phyloP scores from a whole-genome alignment of 1,140 invertebrate genomes.

The Batillaria attramentaria region DNA sequence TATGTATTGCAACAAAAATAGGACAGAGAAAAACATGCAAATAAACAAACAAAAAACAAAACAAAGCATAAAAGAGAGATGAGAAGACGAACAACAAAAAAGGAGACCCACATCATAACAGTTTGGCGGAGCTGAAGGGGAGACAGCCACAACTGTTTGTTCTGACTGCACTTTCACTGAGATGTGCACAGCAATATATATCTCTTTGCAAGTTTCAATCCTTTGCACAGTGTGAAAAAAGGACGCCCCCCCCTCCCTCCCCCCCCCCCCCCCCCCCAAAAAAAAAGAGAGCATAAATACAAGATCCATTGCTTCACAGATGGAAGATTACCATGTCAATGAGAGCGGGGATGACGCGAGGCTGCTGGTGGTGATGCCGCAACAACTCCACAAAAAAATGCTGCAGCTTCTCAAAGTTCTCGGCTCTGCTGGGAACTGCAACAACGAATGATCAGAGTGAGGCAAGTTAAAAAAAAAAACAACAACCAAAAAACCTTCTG shows the following conservation, averaged over 20 bases:
- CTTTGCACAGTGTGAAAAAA: too few species aligned
- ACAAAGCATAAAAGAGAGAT: neutral
- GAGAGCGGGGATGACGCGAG: slow-evolving; percentile 54
- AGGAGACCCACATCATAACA: too few species aligned
- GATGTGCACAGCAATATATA: neutral
- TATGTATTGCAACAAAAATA: too few species aligned
- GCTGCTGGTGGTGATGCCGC: slow-evolving; percentile 50
- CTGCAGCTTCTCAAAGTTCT: slow-evolving; percentile 57
- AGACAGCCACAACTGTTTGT: too few species aligned
- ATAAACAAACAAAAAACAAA: neutral
- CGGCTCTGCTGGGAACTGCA: slow-evolving; percentile 51
- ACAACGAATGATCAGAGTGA: too few species aligned
- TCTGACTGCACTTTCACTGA: neutral
- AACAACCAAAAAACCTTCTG: neutral
- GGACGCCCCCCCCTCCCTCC: neutral
- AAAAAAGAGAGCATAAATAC: neutral
- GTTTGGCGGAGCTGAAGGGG: too few species aligned
- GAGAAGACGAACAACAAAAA: neutral
- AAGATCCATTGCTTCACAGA: neutral
- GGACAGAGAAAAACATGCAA: too few species aligned
- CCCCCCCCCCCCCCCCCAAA: neutral
- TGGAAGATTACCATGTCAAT: slow-evolving; percentile 60
- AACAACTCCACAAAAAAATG: slow-evolving; percentile 49
- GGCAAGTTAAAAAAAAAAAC: slow-evolving; percentile 23
- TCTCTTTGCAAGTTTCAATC: too few species aligned